Conservation (phyloP, 1,140 invertebrate genomes). For the Drosophila oshimai region DNA sequence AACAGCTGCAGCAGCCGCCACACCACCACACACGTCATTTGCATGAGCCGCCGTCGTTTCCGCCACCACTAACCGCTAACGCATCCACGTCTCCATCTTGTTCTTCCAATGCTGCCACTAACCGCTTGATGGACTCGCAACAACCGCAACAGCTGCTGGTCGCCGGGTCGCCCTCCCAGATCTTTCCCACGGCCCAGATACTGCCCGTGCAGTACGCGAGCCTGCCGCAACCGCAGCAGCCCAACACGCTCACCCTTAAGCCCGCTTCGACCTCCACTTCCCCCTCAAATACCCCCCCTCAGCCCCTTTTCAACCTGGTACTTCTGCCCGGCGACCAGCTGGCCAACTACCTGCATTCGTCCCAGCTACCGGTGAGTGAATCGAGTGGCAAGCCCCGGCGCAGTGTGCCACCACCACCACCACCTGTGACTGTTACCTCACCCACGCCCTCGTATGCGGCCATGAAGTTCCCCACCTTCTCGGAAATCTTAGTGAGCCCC, state of each 20-base stretch:
- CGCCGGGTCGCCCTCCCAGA: slow-evolving; percentile 68
- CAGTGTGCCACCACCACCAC: slow-evolving; percentile 19
- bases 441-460: slow-evolving; percentile 65
- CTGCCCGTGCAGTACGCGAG: slow-evolving; percentile 80
- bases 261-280: not conserved
- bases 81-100: slow-evolving; percentile 71
- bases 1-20: slow-evolving; percentile 12
- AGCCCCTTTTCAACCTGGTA: slow-evolving; percentile 64
- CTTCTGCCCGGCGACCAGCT: slow-evolving; percentile 62
- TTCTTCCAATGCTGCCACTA: slow-evolving; percentile 47
- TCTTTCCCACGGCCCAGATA: slow-evolving; percentile 82
- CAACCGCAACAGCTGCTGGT: slow-evolving; percentile 54
- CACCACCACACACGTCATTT: slow-evolving; percentile 50
- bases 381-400: slow-evolving; percentile 34
- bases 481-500: slow-evolving; percentile 65
- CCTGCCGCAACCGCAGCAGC: slow-evolving; percentile 80
- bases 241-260: slow-evolving; percentile 66
- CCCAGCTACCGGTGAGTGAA: slow-evolving; percentile 78
- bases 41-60: slow-evolving; percentile 55
- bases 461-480: slow-evolving; percentile 78
- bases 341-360: slow-evolving; percentile 42
- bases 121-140: slow-evolving; percentile 62
- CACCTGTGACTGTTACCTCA: slow-evolving; percentile 3
- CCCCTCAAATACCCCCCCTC: not conserved
- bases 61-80: slow-evolving; percentile 71